Percentiles rank a stretch among this genome's conserved stretches.
phyloP scores from a whole-genome alignment of 2,888 invertebrate genomes.

The Hylaea fasciaria region DNA sequence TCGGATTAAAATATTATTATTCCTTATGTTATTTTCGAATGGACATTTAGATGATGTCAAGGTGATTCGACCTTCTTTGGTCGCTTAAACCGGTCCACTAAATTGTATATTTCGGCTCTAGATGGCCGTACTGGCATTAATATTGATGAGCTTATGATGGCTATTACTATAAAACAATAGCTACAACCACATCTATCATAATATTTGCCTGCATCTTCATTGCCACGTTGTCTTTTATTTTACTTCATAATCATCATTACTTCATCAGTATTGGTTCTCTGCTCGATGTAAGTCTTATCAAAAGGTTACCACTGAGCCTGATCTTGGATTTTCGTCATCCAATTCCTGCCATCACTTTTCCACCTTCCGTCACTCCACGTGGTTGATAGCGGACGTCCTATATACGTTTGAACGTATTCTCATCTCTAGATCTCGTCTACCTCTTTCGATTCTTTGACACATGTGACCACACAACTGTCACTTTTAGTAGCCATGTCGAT shows the following conservation, averaged over 20 bases:
- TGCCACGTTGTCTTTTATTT: no score
- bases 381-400: no score
- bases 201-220: not conserved
- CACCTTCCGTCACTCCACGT: no score
- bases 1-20: constrained; percentile 20
- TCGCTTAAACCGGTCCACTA: constrained; percentile 57
- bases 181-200: not conserved
- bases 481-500: no score
- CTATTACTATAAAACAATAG: constrained; percentile 16
- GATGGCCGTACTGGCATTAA: constrained; percentile 23
- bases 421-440: no score
- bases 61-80: constrained; percentile 56
- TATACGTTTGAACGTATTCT: no score
- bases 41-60: constrained; percentile 64
- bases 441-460: no score
- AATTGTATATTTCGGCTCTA: constrained; percentile 36
- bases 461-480: no score
- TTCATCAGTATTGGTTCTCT: not conserved
- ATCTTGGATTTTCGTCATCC: no score
- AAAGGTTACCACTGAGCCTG: no score
- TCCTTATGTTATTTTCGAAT: constrained; percentile 38
- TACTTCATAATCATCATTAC: not conserved
- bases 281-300: no score
- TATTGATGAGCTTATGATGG: constrained; percentile 23
- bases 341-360: no score